Evolutionary conservation across 1,140 invertebrate genomes (phyloP).

Genomic region (Nylanderia fulva): DNA sequence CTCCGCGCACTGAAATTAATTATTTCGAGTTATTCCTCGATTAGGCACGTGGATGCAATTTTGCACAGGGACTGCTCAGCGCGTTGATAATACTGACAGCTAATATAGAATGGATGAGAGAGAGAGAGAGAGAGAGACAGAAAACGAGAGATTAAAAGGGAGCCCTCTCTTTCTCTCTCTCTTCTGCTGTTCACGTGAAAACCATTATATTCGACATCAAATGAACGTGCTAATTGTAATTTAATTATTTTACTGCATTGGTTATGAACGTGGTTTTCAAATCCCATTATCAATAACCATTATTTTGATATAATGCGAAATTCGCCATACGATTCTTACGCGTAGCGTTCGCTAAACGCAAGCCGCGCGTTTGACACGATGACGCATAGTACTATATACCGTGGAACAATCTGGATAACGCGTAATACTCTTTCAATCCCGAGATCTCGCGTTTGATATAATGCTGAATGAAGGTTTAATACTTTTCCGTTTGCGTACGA

Average conservation of each 20-base stretch:
- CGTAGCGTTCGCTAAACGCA: background rate
- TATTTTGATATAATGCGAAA: constrained; percentile 39
- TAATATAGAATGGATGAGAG: constrained; percentile 22
- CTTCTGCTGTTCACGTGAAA: background rate
- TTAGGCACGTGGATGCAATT: constrained; percentile 43
- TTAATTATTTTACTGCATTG: constrained; percentile 50
- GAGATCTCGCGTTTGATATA: constrained; percentile 35
- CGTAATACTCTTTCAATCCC: constrained; percentile 4
- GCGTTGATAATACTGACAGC: constrained; percentile 33
- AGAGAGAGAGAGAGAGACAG: background rate
- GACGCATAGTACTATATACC: background rate
- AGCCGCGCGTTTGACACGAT: background rate
- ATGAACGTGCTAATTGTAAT: constrained; percentile 51
- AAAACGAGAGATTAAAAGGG: background rate
- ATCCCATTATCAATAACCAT: constrained; percentile 47
- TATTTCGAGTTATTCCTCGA: constrained; percentile 48
- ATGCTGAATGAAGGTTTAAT: constrained; percentile 33
- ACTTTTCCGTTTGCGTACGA: constrained; percentile 33
- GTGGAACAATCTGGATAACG: background rate
- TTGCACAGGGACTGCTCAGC: background rate
- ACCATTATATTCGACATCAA: constrained; percentile 42
- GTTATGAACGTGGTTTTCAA: constrained; percentile 44
- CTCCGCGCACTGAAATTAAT: constrained; percentile 39
- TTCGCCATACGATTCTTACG: constrained; percentile 13
- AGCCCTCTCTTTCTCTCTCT: background rate